These are phyloP conservation scores for Lasioglossum marginatum DNA, from an alignment of 2,888 invertebrate genomes.

Conservation along the genomic window DNA sequence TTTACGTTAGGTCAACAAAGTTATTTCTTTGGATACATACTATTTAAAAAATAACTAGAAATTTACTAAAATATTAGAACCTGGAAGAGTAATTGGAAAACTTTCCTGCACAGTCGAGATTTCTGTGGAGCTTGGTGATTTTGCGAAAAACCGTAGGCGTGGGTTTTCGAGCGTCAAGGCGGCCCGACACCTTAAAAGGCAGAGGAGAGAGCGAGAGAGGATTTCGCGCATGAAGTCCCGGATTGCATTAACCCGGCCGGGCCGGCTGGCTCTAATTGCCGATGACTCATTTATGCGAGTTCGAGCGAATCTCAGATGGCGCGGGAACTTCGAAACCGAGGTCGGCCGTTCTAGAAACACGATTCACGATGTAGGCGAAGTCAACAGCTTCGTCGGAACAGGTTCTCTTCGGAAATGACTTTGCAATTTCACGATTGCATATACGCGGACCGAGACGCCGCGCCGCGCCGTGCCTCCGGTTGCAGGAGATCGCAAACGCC, in stretches of 20 bases:
- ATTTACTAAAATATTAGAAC: too few relatives aligned
- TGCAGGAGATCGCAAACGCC: background rate
- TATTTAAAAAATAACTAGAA: too few relatives aligned
- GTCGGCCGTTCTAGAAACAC: background rate
- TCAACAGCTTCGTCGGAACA: background rate
- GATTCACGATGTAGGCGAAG: conserved; percentile 5
- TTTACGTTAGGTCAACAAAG: too few relatives aligned
- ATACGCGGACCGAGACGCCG: background rate
- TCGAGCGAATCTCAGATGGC: background rate
- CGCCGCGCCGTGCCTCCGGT: background rate
- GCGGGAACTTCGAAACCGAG: background rate
- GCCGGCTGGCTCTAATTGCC: background rate
- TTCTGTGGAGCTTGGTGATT: background rate
- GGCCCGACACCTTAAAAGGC: background rate
- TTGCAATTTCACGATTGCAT: background rate
- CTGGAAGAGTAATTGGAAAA: too few relatives aligned
- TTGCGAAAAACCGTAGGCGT: background rate
- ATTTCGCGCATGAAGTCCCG: background rate
- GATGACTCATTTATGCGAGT: background rate
- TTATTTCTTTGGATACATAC: too few relatives aligned
- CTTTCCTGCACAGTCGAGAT: background rate
- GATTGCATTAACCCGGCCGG: background rate
- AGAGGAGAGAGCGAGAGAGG: background rate
- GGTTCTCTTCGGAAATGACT: conserved; percentile 7
- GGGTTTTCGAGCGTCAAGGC: background rate